Evolutionary conservation across 2,888 invertebrate species (phyloP).

Genomic region (Leptura quadrifasciata): DNA sequence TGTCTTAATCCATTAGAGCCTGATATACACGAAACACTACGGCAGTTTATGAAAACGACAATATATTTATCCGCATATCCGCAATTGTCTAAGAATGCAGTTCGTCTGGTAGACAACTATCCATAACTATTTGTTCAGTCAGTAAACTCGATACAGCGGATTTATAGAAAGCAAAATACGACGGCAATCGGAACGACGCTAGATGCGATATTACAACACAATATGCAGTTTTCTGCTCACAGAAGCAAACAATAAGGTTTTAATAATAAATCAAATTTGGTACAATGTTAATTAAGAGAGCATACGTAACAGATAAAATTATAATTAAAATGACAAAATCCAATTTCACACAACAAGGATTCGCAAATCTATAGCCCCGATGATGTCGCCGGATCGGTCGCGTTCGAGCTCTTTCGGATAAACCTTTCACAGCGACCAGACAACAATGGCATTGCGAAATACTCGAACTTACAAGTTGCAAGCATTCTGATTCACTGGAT

Average conservation of each 20-base stretch:
- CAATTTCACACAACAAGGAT: conserved; percentile 73
- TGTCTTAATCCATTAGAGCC: background rate
- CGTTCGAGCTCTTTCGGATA: conserved; percentile 27
- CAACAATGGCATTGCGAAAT: conserved; percentile 43
- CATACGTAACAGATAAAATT: conserved; percentile 71
- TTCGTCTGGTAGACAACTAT: background rate
- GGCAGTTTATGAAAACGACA: background rate
- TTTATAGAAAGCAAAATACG: conserved; percentile 29
- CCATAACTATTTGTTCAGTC: conserved; percentile 17
- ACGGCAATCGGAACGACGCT: conserved; percentile 30
- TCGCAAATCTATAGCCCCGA: conserved; percentile 66
- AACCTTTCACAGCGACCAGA: conserved; percentile 41
- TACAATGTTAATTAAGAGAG: conserved; percentile 68
- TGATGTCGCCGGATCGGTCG: conserved; percentile 30
- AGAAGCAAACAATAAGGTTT: conserved; percentile 48
- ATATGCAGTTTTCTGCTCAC: conserved; percentile 43
- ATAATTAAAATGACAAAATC: conserved; percentile 73
- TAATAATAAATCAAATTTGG: conserved; percentile 54
- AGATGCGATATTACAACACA: conserved; percentile 46
- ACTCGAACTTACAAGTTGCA: conserved; percentile 34
- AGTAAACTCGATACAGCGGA: conserved; percentile 31
- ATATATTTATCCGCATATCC: background rate
- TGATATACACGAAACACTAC: background rate
- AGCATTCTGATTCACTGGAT: conserved; percentile 35
- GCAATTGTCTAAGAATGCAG: background rate